These are phyloP conservation scores for Sanderia malayensis DNA, from an alignment of 30 jellyfish, hydroid and myxozoan species.

Conservation along the genomic window DNA sequence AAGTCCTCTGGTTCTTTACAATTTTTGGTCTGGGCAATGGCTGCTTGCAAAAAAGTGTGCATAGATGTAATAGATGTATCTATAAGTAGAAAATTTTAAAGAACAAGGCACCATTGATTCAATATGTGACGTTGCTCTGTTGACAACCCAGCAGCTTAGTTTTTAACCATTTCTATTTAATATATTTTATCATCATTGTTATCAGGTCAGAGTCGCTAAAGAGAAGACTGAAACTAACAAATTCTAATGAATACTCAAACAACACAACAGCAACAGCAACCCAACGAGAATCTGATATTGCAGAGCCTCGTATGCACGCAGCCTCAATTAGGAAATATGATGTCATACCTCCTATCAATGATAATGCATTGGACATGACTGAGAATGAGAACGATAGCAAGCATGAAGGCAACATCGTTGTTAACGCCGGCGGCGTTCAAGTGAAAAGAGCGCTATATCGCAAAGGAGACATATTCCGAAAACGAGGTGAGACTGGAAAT, in stretches of 20 bases:
- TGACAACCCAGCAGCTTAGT: too few relatives aligned
- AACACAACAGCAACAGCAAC: neutral
- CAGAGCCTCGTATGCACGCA: slow-evolving; percentile 12
- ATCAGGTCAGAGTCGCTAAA: neutral
- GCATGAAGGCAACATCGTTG: neutral
- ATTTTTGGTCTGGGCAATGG: too few relatives aligned
- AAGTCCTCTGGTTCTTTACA: too few relatives aligned
- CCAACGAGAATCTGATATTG: neutral
- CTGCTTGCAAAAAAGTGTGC: too few relatives aligned
- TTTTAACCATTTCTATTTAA: too few relatives aligned
- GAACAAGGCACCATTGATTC: too few relatives aligned
- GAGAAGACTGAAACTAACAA: neutral
- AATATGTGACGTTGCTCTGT: too few relatives aligned
- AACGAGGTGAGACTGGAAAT: neutral
- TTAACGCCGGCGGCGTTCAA: neutral
- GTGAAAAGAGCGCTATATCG: slow-evolving; percentile 31
- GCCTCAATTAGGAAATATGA: slow-evolving; percentile 29
- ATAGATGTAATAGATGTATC: too few relatives aligned
- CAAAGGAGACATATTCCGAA: slow-evolving; percentile 43
- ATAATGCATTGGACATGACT: neutral
- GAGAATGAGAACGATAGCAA: neutral
- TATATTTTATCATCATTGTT: too few relatives aligned
- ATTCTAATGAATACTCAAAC: neutral
- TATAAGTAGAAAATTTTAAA: too few relatives aligned
- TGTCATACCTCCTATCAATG: slow-evolving; percentile 32